These are phyloP conservation scores for Noturus placidus DNA, from an alignment of 2,113 vertebrate genomes.

Conservation along the genomic window DNA sequence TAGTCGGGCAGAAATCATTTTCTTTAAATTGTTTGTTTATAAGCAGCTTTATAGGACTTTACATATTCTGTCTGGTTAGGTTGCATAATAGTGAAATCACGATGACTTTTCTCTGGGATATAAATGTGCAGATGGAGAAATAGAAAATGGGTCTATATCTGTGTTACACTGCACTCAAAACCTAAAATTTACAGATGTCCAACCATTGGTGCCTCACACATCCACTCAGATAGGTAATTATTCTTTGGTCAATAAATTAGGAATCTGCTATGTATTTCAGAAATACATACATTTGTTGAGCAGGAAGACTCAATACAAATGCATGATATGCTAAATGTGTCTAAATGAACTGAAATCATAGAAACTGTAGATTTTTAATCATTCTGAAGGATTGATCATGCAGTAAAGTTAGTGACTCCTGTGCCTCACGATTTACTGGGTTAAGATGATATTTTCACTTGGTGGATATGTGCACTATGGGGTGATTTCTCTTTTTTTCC, in stretches of 20 bases:
- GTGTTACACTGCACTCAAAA: not conserved
- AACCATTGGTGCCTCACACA: too few species aligned
- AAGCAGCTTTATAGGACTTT: not conserved
- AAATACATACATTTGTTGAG: not conserved
- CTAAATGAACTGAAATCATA: not conserved
- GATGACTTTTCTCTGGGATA: constrained; percentile 1
- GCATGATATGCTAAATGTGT: not conserved
- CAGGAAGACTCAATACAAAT: not conserved
- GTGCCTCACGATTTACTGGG: not conserved
- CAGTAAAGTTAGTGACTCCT: not conserved
- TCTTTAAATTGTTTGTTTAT: constrained; percentile 10
- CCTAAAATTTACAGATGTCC: not conserved
- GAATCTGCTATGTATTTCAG: not conserved
- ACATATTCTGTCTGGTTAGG: not conserved
- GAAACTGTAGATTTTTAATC: not conserved
- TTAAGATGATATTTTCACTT: not conserved
- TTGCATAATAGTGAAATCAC: not conserved
- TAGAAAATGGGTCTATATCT: not conserved
- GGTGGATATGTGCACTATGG: not conserved
- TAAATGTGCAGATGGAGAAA: not conserved
- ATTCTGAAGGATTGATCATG: not conserved
- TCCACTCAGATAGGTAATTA: not conserved
- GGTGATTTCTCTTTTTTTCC: not conserved
- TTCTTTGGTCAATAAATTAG: not conserved
- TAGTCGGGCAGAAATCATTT: not conserved